Evolutionary conservation across 2,113 vertebrate species (phyloP), one percentile per base, ranked within the genome.

Genomic region (Boleophthalmus pectinirostris): DNA sequence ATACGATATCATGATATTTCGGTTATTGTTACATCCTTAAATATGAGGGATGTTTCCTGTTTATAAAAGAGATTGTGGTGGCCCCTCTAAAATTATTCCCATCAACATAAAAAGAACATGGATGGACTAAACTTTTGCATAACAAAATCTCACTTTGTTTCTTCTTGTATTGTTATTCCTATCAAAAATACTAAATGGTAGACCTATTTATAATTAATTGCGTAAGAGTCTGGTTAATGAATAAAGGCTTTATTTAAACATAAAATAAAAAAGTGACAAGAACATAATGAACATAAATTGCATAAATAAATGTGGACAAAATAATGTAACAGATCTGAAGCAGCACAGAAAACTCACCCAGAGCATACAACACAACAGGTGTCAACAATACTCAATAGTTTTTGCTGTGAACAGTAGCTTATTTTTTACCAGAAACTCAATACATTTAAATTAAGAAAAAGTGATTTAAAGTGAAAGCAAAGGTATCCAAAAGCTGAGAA

Each of bases 221-320:
- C 45, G 69, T 18, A 54, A 46, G 77, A 53, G 43, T 78, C 68
- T 56, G 56, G 47, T 66, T 85, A 69, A 68, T 76, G 53, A 90
- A 88, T 77, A 92, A 89, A 88, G 87, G 77, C 75, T 93, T 87
- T 92, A 92, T 89, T 92, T 56, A 79, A 92, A 89, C 80, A 86
- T 81, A 29, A 89, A 87, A 84, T 68, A 80, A 82, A 80, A 73
- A 72, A 75, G 72, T 81, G 80, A 83, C 74, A 64, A 82, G 83
- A 57, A 75, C 85, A 85, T 80, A 81, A 60, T 51, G 90, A 80
- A 74, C 81, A 86, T 68, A 68, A 85, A 79, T 90, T 92, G 86
- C 89, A 93, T 93, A 92, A 92, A 92, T 92, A 92, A 84, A 88
- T 85, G 73, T 84, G 89, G 81, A 51, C 81, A 82, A 84, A 82